Evolutionary conservation across 1,140 invertebrate genomes (phyloP), one percentile per base, ranked within the genome.

Genomic region (Drosophila arawakana): DNA sequence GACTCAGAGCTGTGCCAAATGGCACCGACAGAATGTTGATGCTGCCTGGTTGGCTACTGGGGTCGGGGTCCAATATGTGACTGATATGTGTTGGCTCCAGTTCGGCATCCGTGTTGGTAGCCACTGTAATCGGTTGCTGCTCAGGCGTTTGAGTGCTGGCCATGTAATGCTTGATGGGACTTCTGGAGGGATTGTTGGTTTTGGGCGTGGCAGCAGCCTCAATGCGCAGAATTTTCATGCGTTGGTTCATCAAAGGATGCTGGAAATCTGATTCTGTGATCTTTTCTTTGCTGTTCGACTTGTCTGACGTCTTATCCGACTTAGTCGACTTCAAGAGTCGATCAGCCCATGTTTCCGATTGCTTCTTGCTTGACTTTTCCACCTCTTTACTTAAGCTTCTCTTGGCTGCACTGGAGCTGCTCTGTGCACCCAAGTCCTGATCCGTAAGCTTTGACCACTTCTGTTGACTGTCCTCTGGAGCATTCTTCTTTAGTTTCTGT

Each of bases 141-240:
- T 30, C 6, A 1, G 30, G 47, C 7, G 65, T 55, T 9, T 73
- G 58, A 2, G 50, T 73, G 46, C 54, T 44, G 15, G 39, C 61
- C 5, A 73, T 46, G 34, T 5, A 30, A 6, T 54, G 18, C 7
- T 46, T 67, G n/a, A 37, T 15, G 9, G 4, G 1, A 7, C 10
- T n/a, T 8, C 44, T 47, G 5, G 43, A 9, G 0, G 61, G 61
- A 0, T 21, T 34, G 30, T 52, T 59, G 3, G 58, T 66, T 13
- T 86, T 86, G 7, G 82, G 83, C 13, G 41, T 76, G 7, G 82
- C 61, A 2, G 82, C 82, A 3, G 66, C 76, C n/a, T 73, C 68
- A 44, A 86, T 71, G 13, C 73, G 76, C 18, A 57, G 5, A 44
- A 55, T 41, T 37, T 72, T 78, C 3, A 15, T 13, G n/a, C 46